These are phyloP conservation scores for Hemicrepidius hirtus DNA, from an alignment of 2,888 invertebrate species.

Conservation along the genomic window DNA sequence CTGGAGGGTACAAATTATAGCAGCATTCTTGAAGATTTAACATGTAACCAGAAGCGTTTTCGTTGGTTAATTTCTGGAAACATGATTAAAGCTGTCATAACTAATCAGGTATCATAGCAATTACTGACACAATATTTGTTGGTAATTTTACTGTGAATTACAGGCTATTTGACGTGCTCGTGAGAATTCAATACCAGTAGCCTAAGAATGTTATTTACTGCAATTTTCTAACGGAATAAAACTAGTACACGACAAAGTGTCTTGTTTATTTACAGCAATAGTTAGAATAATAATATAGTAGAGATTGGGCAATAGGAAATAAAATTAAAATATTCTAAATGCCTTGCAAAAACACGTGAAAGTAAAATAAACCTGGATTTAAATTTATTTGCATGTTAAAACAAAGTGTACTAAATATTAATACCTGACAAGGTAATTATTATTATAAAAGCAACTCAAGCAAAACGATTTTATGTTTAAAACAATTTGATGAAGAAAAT, in stretches of 20 bases:
- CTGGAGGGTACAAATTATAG: no score
- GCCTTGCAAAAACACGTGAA: conserved; percentile 23
- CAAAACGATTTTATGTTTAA: not conserved
- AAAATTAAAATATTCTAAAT: conserved; percentile 14
- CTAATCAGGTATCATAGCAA: not conserved
- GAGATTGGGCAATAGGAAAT: conserved; percentile 28
- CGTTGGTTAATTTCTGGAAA: not conserved
- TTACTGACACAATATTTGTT: conserved; percentile 12
- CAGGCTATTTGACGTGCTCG: conserved; percentile 12
- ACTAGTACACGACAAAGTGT: not conserved
- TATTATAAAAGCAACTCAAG: conserved; percentile 13
- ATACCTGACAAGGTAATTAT: conserved; percentile 15
- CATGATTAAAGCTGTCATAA: not conserved
- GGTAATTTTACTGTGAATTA: conserved; percentile 6
- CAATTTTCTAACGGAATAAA: conserved; percentile 2
- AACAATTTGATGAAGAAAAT: conserved; percentile 19
- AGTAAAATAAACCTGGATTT: conserved; percentile 31
- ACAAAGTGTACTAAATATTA: conserved; percentile 30
- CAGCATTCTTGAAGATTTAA: no score
- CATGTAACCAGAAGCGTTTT: no score
- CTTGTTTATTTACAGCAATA: not conserved
- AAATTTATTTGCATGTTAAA: conserved; percentile 29
- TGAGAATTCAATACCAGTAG: conserved; percentile 23
- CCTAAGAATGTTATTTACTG: conserved; percentile 16
- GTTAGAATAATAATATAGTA: not conserved